Percentiles rank a stretch among this genome's conserved stretches.
These are phyloP conservation scores for Bombycilla garrulus DNA, from an alignment of 2,113 vertebrate species.

Conservation along the genomic window DNA sequence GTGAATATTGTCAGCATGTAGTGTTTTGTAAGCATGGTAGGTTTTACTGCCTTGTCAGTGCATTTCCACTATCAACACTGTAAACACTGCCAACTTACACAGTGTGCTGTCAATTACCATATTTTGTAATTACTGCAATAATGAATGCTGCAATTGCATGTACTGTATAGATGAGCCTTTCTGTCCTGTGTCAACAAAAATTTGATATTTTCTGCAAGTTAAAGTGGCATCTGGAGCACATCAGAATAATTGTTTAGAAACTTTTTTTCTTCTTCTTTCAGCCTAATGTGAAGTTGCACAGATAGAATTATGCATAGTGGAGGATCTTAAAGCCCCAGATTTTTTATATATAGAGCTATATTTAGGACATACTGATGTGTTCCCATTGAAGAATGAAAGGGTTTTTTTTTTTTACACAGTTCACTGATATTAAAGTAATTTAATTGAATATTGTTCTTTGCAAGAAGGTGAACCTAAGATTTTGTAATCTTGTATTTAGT, in stretches of 20 bases:
- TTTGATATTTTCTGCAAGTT: neutral
- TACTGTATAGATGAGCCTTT: neutral
- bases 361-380: neutral
- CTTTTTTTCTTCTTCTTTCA: neutral
- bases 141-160: constrained; percentile 36
- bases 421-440: neutral
- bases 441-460: neutral
- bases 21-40: constrained; percentile 34
- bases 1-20: neutral
- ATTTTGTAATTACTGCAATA: constrained; percentile 58
- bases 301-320: neutral
- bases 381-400: neutral
- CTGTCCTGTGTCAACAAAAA: neutral
- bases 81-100: constrained; percentile 58
- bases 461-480: neutral
- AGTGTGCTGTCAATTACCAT: constrained; percentile 55
- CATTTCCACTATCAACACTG: neutral
- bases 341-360: neutral
- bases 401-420: neutral
- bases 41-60: neutral
- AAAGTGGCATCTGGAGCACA: neutral
- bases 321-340: neutral
- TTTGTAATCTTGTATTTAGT: neutral
- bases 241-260: neutral
- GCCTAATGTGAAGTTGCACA: neutral